Conservation (phyloP, 2,888 invertebrate species). For the Calameuta pallipes region DNA sequence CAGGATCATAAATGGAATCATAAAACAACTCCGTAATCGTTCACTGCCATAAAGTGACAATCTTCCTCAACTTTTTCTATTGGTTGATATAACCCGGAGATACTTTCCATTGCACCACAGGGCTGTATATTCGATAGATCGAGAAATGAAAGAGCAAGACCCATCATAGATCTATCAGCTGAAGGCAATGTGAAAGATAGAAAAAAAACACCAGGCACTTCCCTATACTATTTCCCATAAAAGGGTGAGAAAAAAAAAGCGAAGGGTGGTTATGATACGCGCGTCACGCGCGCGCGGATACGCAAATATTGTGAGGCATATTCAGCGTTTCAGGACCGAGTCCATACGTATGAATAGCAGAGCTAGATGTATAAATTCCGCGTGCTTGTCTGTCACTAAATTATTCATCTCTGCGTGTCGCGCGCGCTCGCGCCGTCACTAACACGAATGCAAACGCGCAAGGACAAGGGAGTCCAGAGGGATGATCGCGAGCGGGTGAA, state of each 20-base stretch:
- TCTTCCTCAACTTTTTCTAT: constrained; percentile 11
- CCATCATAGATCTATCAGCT: too few relatives aligned
- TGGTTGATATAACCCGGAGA: too few relatives aligned
- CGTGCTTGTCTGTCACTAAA: constrained; percentile 43
- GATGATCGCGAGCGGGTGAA: constrained; percentile 19
- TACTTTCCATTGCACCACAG: too few relatives aligned
- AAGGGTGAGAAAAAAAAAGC: not conserved
- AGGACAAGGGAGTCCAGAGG: constrained; percentile 20
- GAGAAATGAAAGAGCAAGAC: too few relatives aligned
- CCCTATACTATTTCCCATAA: not conserved
- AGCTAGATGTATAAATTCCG: constrained; percentile 25
- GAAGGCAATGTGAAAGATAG: too few relatives aligned
- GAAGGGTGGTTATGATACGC: not conserved
- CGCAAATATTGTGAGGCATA: not conserved
- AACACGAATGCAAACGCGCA: constrained; percentile 3
- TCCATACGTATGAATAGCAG: not conserved
- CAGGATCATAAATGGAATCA: constrained; percentile 16
- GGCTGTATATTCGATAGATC: too few relatives aligned
- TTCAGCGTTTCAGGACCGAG: not conserved
- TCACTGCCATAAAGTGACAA: constrained; percentile 19
- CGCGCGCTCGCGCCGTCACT: constrained; percentile 12
- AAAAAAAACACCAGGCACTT: too few relatives aligned
- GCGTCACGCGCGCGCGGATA: not conserved
- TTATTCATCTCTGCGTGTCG: constrained; percentile 46
- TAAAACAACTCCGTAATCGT: constrained; percentile 8